A percentile compares a stretch with the other conserved stretches of the same genome.
Conservation (phyloP, 64 coral and sea anemone genomes). For the Montipora cactus region DNA sequence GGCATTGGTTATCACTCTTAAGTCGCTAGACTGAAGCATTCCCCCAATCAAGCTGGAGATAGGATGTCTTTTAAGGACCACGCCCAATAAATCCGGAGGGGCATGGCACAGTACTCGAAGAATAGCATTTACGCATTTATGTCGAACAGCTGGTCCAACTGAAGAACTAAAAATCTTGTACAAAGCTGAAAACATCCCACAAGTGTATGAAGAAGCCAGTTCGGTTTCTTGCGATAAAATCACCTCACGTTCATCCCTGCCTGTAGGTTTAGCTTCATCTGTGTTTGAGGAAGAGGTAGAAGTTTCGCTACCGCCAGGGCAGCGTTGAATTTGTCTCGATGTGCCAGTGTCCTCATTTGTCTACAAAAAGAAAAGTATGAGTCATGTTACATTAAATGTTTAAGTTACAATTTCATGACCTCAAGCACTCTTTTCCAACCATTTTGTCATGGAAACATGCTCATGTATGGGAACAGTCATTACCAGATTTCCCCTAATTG, state of each 20-base stretch:
- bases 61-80: conserved; percentile 88
- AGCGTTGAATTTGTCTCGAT: conserved; percentile 92
- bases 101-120: conserved; percentile 94
- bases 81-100: conserved; percentile 86
- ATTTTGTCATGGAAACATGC: too few relatives aligned
- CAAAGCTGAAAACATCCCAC: conserved; percentile 85
- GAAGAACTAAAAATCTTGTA: conserved; percentile 98
- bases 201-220: conserved; percentile 79
- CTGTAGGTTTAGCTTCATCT: conserved; percentile 65
- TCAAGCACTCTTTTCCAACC: too few relatives aligned
- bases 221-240: conserved; percentile 84
- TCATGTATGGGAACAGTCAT: too few relatives aligned
- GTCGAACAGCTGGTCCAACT: conserved; percentile 89
- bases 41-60: conserved; percentile 96
- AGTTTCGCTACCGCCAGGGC: conserved; percentile 73
- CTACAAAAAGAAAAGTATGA: conserved; percentile 25
- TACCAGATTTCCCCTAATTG: too few relatives aligned
- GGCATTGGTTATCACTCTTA: conserved; percentile 93
- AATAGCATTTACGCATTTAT: conserved; percentile 93
- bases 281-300: conserved; percentile 58
- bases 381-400: too few relatives aligned
- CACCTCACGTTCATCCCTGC: conserved; percentile 75
- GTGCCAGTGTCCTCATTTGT: conserved; percentile 99
- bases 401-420: too few relatives aligned
- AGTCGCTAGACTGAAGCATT: conserved; percentile 95